phyloP scores from a whole-genome alignment of 92 coral and sea anemone species.

The Zoanthus sansibaricus region DNA sequence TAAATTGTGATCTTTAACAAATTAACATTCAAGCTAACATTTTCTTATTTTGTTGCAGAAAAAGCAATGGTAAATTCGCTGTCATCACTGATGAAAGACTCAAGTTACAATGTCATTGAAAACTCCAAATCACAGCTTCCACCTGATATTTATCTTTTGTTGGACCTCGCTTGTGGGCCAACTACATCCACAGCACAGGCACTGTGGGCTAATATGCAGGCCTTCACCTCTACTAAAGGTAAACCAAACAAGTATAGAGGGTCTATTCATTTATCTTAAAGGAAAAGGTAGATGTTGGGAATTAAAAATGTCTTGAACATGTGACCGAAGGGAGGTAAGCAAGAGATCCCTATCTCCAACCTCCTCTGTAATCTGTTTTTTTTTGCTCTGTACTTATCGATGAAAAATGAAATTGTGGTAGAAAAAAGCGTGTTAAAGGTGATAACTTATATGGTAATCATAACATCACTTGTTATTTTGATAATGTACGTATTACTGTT shows the following conservation, averaged over 20 bases:
- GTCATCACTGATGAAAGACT: constrained; percentile 71
- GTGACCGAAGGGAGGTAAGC: no score
- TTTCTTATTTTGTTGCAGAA: constrained; percentile 53
- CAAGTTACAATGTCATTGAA: constrained; percentile 76
- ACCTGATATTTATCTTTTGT: constrained; percentile 68
- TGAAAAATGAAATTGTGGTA: no score
- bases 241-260: neutral
- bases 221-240: constrained; percentile 74
- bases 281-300: no score
- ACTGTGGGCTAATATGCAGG: constrained; percentile 64
- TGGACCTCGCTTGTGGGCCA: constrained; percentile 87
- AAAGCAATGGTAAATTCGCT: constrained; percentile 78
- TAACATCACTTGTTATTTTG: no score
- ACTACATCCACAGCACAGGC: constrained; percentile 62
- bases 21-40: neutral
- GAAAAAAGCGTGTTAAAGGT: no score
- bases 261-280: no score
- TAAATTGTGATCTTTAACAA: neutral
- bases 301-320: no score
- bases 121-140: constrained; percentile 71
- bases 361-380: no score
- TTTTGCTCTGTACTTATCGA: no score
- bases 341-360: no score
- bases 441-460: no score
- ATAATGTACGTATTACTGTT: no score